Evolutionary conservation across 2,113 vertebrate genomes (phyloP).

Genomic region (Dermatemys mawii): DNA sequence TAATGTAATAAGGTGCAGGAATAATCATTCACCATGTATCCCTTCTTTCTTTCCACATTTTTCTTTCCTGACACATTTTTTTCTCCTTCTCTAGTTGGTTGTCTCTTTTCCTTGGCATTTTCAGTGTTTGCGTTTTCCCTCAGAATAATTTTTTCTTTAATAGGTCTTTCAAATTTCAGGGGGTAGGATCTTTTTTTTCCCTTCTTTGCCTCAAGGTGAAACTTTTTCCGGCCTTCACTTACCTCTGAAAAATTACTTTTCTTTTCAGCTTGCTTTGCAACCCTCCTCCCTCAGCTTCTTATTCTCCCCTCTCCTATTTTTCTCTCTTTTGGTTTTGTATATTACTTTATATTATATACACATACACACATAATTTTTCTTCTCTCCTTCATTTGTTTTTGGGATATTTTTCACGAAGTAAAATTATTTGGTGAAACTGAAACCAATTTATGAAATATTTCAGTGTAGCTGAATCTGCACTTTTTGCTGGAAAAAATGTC

Average conservation of each 20-base stretch:
- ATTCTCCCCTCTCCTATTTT: not conserved
- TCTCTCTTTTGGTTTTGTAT: not conserved
- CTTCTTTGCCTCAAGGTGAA: not conserved
- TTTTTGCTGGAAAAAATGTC: not conserved
- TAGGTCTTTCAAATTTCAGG: not conserved
- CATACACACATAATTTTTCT: fast-evolving
- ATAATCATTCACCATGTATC: not conserved
- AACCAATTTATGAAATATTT: not conserved
- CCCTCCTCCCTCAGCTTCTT: not conserved
- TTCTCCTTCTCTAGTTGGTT: not conserved
- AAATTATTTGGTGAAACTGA: not conserved
- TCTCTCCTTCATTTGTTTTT: not conserved
- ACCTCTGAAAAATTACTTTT: not conserved
- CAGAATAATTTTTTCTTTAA: not conserved
- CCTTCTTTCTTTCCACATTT: not conserved
- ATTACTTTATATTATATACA: not conserved
- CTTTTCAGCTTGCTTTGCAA: not conserved
- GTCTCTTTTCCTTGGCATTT: not conserved
- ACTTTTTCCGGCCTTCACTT: not conserved
- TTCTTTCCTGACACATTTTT: not conserved
- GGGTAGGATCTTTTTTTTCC: not conserved
- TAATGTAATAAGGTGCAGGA: not conserved
- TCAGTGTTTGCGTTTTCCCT: not conserved
- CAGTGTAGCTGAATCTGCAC: not conserved
- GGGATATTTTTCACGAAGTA: not conserved